A percentile compares a stretch with the other conserved stretches of the same genome.
These are phyloP conservation scores for Capreolus pygargus DNA, from an alignment of 2,113 vertebrate genomes.

Conservation along the genomic window DNA sequence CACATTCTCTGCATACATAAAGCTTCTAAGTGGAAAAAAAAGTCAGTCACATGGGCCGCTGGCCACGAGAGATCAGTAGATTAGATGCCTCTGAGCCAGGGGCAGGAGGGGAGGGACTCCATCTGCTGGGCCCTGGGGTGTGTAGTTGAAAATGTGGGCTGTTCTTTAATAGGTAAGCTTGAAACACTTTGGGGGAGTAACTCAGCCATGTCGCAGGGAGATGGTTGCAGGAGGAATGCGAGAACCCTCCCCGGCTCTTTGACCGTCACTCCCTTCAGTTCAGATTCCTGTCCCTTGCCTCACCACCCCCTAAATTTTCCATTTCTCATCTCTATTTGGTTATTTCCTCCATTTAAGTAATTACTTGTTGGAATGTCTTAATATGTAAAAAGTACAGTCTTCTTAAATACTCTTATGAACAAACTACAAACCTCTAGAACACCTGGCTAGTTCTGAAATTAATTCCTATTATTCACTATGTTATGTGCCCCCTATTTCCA, in stretches of 20 bases:
- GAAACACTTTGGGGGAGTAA: constrained; percentile 24
- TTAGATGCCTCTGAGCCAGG: neutral
- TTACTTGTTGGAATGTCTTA: constrained; percentile 29
- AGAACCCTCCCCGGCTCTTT: neutral
- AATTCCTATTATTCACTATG: neutral
- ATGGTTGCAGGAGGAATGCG: neutral
- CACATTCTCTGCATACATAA: neutral
- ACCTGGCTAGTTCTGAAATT: constrained; percentile 4
- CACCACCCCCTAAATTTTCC: constrained; percentile 8
- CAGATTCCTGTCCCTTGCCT: neutral
- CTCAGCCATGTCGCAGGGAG: neutral
- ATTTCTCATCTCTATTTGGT: neutral
- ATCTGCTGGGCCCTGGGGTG: neutral
- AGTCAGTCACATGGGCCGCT: neutral
- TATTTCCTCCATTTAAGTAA: constrained; percentile 1
- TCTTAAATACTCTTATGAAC: neutral
- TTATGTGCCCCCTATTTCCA: neutral
- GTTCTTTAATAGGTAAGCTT: constrained; percentile 49
- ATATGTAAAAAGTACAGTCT: constrained; percentile 18
- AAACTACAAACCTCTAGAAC: neutral
- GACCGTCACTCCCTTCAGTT: neutral
- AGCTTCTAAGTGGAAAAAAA: constrained; percentile 7
- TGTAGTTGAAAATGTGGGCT: neutral
- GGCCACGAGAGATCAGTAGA: neutral
- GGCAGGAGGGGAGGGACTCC: neutral